phyloP scores from a whole-genome alignment of 2,888 invertebrate species.

The Aleiodes testaceus region DNA sequence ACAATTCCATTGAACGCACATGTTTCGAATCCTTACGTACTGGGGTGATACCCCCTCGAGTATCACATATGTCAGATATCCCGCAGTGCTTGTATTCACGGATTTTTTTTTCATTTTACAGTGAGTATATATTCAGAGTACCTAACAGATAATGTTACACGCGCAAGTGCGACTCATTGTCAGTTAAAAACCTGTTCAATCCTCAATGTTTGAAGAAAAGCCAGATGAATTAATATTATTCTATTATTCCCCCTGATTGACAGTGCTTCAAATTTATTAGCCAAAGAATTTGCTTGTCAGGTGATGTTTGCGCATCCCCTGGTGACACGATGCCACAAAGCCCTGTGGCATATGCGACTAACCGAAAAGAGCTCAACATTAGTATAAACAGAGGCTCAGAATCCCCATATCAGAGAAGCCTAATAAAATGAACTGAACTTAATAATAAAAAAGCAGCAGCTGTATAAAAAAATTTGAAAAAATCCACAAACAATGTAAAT shows the following conservation, averaged over 20 bases:
- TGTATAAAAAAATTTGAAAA: too few relatives aligned
- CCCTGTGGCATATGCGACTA: constrained; percentile 52
- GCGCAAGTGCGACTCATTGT: constrained; percentile 61
- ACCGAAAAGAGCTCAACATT: constrained; percentile 42
- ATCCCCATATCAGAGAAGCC: constrained; percentile 58
- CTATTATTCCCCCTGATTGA: neutral
- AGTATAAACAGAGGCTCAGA: constrained; percentile 54
- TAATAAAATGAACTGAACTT: too few relatives aligned
- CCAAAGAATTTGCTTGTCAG: neutral
- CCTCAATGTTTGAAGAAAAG: constrained; percentile 50
- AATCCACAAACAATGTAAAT: too few relatives aligned
- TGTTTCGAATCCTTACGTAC: constrained; percentile 58
- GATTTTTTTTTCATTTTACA: constrained; percentile 21
- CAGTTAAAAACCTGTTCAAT: constrained; percentile 55
- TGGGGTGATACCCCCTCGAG: constrained; percentile 61
- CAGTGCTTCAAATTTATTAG: neutral
- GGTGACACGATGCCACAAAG: constrained; percentile 43
- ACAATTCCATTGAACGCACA: constrained; percentile 63
- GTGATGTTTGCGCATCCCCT: neutral
- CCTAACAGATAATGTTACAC: constrained; percentile 60
- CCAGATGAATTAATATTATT: neutral
- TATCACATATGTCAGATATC: constrained; percentile 67
- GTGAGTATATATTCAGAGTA: constrained; percentile 51
- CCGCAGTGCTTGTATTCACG: constrained; percentile 33
- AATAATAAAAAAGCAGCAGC: too few relatives aligned